Evolutionary conservation across 2,797 vertebrate genomes (phyloP), one percentile per base, ranked within the genome.

Genomic region (Schizopygopsis pylzovi): DNA sequence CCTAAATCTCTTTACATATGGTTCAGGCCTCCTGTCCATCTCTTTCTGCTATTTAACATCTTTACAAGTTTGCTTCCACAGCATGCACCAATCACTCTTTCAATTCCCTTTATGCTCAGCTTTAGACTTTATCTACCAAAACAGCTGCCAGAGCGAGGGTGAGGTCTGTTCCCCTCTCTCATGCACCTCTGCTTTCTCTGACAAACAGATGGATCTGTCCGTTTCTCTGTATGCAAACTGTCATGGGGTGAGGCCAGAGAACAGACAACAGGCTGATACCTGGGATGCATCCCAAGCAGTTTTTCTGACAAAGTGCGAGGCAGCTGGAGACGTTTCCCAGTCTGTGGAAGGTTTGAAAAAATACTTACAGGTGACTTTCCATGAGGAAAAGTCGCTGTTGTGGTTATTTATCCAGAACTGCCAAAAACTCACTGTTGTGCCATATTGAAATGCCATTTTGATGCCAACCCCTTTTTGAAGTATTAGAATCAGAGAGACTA

Each of bases 161-260:
- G 73, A 86, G 87, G 87, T 88, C 87, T 82, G 45, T 65, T 83
- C 81, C 65, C 65, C 68, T 88, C 52, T 77, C 73, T 28, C 72
- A 56, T 41, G n/a, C 71, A 61, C 85, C 56, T 86, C 79, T 82
- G 39, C 75, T 88, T 87, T 87, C 83, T 79, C 86, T 56, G 84
- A 89, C 82, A 87, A 88, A 86, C 89, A 90, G 89, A 90, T 89
- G 89, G 87, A 88, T 82, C 67, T 9, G 65, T 65, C 78, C 47
- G 4, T 82, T 83, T 59, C 77, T 87, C 89, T 79, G 65, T 88
- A 88, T 83, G 85, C 65, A 54, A 80, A 75, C 71, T 49, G 25
- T 90, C 76, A 81, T 72, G 59, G 70, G 85, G 80, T 76, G 52
- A 78, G 78, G 59, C 83, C 54, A 47, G 67, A 61, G 54, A 72